Evolutionary conservation across 2,888 invertebrate genomes (phyloP).

Genomic region (Thereva nobilitata): DNA sequence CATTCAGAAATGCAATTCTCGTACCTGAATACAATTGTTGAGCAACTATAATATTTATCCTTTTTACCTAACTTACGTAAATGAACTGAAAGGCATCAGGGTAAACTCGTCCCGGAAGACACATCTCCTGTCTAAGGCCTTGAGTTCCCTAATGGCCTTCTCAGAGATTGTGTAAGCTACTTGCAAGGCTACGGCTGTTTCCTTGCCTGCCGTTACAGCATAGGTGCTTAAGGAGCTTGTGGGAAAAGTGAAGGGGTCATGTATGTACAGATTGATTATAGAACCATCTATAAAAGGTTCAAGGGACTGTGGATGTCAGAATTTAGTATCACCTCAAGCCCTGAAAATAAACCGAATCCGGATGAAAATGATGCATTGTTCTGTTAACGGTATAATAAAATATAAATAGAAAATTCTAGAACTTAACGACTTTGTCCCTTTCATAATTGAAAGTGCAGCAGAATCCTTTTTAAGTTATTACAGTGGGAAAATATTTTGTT

Average conservation of each 20-base stretch:
- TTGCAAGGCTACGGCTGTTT: constrained; percentile 16
- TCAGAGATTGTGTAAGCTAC: not conserved
- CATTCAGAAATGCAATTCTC: constrained; percentile 39
- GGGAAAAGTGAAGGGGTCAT: constrained; percentile 27
- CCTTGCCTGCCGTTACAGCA: not conserved
- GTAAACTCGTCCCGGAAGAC: constrained; percentile 18
- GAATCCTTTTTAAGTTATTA: constrained; percentile 27
- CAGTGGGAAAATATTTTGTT: constrained; percentile 8
- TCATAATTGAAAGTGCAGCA: constrained; percentile 39
- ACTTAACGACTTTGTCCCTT: not conserved
- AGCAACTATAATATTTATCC: not conserved
- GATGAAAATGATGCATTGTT: not conserved
- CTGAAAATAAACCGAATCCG: constrained; percentile 26
- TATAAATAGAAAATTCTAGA: constrained; percentile 1
- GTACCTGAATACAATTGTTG: constrained; percentile 12
- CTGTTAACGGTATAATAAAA: not conserved
- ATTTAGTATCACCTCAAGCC: constrained; percentile 9
- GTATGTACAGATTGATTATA: constrained; percentile 13
- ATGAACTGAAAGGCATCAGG: constrained; percentile 17
- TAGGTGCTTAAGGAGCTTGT: not conserved
- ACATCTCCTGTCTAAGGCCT: constrained; percentile 10
- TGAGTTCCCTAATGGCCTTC: constrained; percentile 10
- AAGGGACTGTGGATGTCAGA: not conserved
- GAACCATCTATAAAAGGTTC: constrained; percentile 1
- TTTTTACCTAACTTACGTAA: constrained; percentile 16